Base-by-base conservation (phyloP, 2,113 vertebrate genomes). In the Daboia siamensis region DNA sequence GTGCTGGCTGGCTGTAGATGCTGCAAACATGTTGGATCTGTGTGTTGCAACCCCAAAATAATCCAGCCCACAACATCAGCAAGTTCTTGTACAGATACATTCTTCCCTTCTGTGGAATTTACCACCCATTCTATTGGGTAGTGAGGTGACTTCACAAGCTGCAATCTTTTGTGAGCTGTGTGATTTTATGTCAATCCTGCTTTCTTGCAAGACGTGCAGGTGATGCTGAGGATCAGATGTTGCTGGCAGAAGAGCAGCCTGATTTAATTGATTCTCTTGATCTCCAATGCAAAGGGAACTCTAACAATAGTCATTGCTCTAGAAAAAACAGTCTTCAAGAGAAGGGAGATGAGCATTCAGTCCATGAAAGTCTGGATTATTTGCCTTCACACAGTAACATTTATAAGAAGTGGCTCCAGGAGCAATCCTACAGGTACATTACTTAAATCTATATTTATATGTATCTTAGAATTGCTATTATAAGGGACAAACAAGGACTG, bases 301-400 rank as follows among this genome's bases (percentile, higher is more conserved):
- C 2, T n/a, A 33, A 55, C 51, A 93, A n/a, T n/a, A 85, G 26
- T 59, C 89, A 44, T 3, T 69, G 52, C 86, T 95, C 48, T 92
- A 88, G 61, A 1, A 92, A 4, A 29, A 5, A 12, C 46, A 20
- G 9, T 54, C 44, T 90, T 13, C 54, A 55, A n/a, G 91, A 94
- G 59, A 55, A 93, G 51, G 90, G 94, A 55, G 94, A 88, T 90
- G 90, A 94, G 56, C 54, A 88, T 3, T 48, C 88, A 52, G 26
- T 46, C 51, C 94, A 93, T 15, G 91, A 94, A 69, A 96, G 94
- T 69, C 61, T 95, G 94, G 93, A 95, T 95, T 97, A 95, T 92
- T 94, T 97, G 69, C 93, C 96, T 91, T 96, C 94, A 23, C 94
- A 96, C 85, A 96, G 94, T 92, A 69, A 94, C 11, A 55, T 92